phyloP scores from a whole-genome alignment of 2,888 invertebrate genomes.

The Amiota minor region DNA sequence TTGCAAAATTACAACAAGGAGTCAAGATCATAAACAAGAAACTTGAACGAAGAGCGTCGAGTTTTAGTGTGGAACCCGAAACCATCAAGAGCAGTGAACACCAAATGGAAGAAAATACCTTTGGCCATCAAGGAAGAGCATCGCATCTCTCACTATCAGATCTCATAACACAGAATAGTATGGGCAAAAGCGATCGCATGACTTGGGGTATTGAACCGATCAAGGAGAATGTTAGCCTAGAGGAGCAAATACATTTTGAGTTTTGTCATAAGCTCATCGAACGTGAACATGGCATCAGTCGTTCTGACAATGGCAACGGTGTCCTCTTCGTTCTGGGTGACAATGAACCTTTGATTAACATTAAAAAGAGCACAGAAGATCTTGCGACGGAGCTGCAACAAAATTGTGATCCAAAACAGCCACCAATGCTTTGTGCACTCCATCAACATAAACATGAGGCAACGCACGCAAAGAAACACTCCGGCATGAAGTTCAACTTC shows the following conservation, averaged over 20 bases:
- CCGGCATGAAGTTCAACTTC: slow-evolving; percentile 83
- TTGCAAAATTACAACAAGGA: slow-evolving; percentile 60
- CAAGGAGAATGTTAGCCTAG: slow-evolving; percentile 69
- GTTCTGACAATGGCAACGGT: slow-evolving; percentile 58
- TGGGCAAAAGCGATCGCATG: slow-evolving; percentile 70
- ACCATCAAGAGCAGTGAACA: neutral
- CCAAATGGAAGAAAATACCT: slow-evolving; percentile 32
- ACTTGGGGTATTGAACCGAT: slow-evolving; percentile 72
- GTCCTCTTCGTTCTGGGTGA: slow-evolving; percentile 84
- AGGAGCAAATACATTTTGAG: slow-evolving; percentile 70
- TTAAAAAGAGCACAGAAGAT: slow-evolving; percentile 75
- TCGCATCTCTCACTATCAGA: slow-evolving; percentile 70
- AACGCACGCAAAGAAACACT: slow-evolving; percentile 69
- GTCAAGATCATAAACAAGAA: slow-evolving; percentile 59
- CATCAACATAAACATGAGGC: slow-evolving; percentile 66
- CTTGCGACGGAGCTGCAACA: slow-evolving; percentile 49
- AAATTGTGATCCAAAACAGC: slow-evolving; percentile 31
- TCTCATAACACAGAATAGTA: slow-evolving; percentile 72
- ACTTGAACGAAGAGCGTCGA: slow-evolving; percentile 60
- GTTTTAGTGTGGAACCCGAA: slow-evolving; percentile 55
- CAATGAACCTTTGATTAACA: slow-evolving; percentile 79
- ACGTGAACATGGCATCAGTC: slow-evolving; percentile 58
- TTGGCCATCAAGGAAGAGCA: slow-evolving; percentile 52
- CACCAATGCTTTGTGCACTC: slow-evolving; percentile 58
- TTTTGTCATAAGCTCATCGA: slow-evolving; percentile 64